Evolutionary conservation across 2,113 vertebrate species (phyloP), one percentile per base, ranked within the genome.

Genomic region (Dendrocopos noguchii): DNA sequence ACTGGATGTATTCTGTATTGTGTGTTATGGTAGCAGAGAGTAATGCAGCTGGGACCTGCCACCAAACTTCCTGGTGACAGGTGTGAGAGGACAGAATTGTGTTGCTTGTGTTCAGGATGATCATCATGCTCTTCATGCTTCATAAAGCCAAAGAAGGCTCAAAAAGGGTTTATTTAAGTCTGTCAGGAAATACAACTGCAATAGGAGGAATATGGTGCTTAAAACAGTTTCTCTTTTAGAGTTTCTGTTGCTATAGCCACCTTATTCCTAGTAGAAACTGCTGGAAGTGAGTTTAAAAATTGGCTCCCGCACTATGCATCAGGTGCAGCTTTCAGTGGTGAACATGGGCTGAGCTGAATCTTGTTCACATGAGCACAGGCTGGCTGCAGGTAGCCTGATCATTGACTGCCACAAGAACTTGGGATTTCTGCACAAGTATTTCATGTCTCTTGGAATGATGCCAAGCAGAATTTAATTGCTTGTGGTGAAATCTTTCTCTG

Each of bases 401-500:
- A 65, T 68, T 36, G 42, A 24, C 78, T 59, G 39, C 59, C n/a
- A 1, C 29, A 3, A 71, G 66, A 80, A 55, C 29, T 9, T 33
- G 46, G 55, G 71, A 67, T 68, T 78, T 76, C 79, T 87, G 44
- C n/a, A 6, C 25, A 15, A 68, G n/a, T 47, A 14, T 63, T 86
- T 65, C 50, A 4, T 55, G 44, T 61, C 91, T 94, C 47, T 60
- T 88, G 93, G 87, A 79, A 82, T 42, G 55, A 10, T 50, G 88
- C 90, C 90, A 87, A 36, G 76, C 70, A 78, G 61, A 75, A 59
- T 81, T 88, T 80, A 86, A 79, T 95, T 87, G 79, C 92, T 93
- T 75, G 80, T 88, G 92, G 81, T 83, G 76, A 80, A 87, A 67
- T 80, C 64, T 89, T 87, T 85, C 90, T 78, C 70, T 67, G 55